These are phyloP conservation scores for Pituophis catenifer DNA, from an alignment of 2,113 vertebrate genomes.

Conservation along the genomic window DNA sequence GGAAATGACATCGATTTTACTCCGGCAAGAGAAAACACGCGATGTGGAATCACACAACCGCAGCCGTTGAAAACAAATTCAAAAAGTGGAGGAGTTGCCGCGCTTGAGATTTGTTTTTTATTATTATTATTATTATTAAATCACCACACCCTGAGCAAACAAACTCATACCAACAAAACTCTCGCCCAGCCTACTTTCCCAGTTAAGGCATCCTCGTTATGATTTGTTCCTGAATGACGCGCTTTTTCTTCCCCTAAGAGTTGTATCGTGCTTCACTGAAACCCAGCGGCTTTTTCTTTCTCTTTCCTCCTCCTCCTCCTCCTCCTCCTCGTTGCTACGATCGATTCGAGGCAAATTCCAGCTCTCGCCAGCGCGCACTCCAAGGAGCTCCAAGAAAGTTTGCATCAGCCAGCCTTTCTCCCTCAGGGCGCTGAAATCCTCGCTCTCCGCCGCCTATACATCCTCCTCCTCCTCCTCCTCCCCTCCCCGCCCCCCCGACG, in stretches of 20 bases:
- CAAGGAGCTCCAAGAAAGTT: conserved; percentile 1
- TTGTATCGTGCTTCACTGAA: not conserved
- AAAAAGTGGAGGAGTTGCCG: not conserved
- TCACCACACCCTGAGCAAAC: not conserved
- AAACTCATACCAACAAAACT: not conserved
- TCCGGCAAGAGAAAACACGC: accelerated
- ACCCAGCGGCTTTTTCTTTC: no score
- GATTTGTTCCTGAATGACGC: not conserved
- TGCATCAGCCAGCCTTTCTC: not conserved
- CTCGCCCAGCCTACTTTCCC: not conserved
- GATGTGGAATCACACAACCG: accelerated
- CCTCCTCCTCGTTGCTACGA: not conserved
- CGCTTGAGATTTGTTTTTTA: not conserved
- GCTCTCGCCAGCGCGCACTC: not conserved
- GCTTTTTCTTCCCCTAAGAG: not conserved
- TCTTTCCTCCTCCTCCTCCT: not conserved
- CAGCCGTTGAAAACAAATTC: accelerated
- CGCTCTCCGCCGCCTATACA: not conserved
- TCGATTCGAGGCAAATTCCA: not conserved
- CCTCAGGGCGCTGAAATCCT: not conserved
- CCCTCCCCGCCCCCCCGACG: accelerated
- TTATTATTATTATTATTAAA: not conserved
- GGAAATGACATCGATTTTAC: accelerated
- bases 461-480: not conserved
- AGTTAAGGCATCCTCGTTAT: not conserved